Base-by-base conservation (phyloP, 2,113 vertebrate species). In the Pachypanchax playfairii region DNA sequence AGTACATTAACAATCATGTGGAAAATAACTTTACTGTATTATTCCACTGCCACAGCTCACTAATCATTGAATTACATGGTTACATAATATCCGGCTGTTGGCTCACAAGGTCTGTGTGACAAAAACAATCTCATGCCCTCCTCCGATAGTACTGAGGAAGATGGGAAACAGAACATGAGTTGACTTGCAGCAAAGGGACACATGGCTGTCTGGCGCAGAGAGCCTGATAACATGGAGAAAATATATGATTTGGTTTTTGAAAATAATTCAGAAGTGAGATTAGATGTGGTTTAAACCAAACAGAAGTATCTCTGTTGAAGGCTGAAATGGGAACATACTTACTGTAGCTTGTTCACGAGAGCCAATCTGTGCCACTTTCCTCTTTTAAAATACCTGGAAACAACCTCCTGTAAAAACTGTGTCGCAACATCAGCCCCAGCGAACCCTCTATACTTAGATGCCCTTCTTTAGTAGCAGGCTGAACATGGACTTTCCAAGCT, bases 41-140 rank as follows among this genome's bases (percentile, higher is more conserved):
- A 41, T 71, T 71, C 29, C 47, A 28, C 22, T 59, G 56, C 62
- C 58, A 62, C 6, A 48, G 60, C 55, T 68, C 44, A 41, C 46
- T 67, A 74, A 75, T 75, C 54, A 69, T 64, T 67, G 58, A 87
- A 78, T 77, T 79, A 84, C 63, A 66, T 5, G 13, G 74, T 86
- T 82, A 77, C 66, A 75, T 80, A 84, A 82, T 47, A 36, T 62
- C 69, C 52, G 12, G 52, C 46, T 77, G 65, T 28, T 26, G 14
- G 41, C 71, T 82, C 78, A 82, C 78, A 80, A 72, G 73, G 71
- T 79, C 76, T 63, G 66, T 58, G 69, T 63, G 69, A 73, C 47
- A 73, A 77, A 71, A 85, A 80, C 69, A 60, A 78, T 65, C 69
- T 56, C 43, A 68, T 57, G 43, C 29, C 24, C 53, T 64, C 31